These are phyloP conservation scores for Enteromius treurensis DNA, from an alignment of 2,797 vertebrate species.

Conservation along the genomic window DNA sequence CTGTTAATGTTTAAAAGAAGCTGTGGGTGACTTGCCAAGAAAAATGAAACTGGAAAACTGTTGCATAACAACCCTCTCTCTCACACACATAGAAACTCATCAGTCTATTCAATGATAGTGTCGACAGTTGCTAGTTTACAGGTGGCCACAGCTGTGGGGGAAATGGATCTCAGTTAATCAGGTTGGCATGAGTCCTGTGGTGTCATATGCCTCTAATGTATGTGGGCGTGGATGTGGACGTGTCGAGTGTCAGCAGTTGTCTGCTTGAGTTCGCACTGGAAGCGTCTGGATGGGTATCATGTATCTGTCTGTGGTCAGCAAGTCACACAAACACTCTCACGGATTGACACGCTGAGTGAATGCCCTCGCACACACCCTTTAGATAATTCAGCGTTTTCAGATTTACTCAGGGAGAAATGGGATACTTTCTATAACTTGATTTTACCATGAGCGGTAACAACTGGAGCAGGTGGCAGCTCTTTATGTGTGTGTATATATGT, in stretches of 20 bases:
- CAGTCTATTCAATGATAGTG: slow-evolving; percentile 24
- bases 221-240: slow-evolving; percentile 47
- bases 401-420: slow-evolving; percentile 32
- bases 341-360: slow-evolving; percentile 8
- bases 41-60: slow-evolving; percentile 32
- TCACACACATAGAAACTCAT: slow-evolving; percentile 6
- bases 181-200: slow-evolving; percentile 41
- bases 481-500: slow-evolving; percentile 4
- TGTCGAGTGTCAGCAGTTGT: slow-evolving; percentile 52
- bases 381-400: slow-evolving; percentile 22
- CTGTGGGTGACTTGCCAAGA: slow-evolving; percentile 23
- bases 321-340: slow-evolving; percentile 27
- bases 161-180: slow-evolving; percentile 48
- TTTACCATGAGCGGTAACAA: slow-evolving; percentile 42
- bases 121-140: slow-evolving; percentile 51
- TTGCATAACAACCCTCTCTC: slow-evolving; percentile 23
- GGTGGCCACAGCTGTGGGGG: slow-evolving; percentile 53
- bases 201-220: slow-evolving; percentile 48
- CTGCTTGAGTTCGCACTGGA: slow-evolving; percentile 36
- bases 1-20: slow-evolving; percentile 34
- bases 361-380: slow-evolving; percentile 8
- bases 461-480: slow-evolving; percentile 47
- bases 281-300: slow-evolving; percentile 38
- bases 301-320: slow-evolving; percentile 44
- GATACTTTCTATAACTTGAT: slow-evolving; percentile 42